Base-by-base conservation (phyloP, 1,140 invertebrate genomes). In the Druon quercuslanigerum region DNA sequence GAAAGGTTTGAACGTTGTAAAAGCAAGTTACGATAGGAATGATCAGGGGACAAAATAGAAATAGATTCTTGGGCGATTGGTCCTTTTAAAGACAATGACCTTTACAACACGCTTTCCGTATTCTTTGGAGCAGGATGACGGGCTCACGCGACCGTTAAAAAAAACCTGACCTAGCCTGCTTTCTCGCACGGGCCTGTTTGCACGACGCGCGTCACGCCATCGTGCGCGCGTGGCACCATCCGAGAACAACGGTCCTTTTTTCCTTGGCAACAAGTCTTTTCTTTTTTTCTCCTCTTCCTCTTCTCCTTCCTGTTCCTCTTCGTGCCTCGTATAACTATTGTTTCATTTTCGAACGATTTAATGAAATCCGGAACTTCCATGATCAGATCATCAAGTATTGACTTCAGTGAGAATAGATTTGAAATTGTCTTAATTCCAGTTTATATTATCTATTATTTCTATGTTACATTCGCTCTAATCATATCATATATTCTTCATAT, bases 101-200 rank as follows among this genome's bases (percentile, higher is more conserved):
- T 50, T 72, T 51, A 72, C 51, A 72, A 51, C 46, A 72, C 17
- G 46, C 20, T 72, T 14, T 72, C 46, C 46, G 51, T 51, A 51
- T 72, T 11, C 13, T 72, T 50, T 52, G 51, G 51, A 52, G 56
- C 86, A 87, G 84, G 86, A 87, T 88, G 85, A 89, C 87, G 87
- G 84, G 87, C 87, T 84, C 86, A 88, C 87, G 86, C 87, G 86
- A 89, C 85, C 87, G 83, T 87, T 87, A 87, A 85, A 88, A 88
- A 87, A 88, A 88, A 87, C 86, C 85, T 88, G 87, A 89, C 87
- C 86, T 87, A 87, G 60, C 60, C 60, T 46, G 60, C 60, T 66
- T 66, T 66, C 60, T 66, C 60, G 60, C 60, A 66, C 60, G 76
- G 76, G 76, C 72, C 76, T 72, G 70, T 66, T 66, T 66, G 60